Percentiles rank a stretch among this genome's conserved stretches.
Conservation (phyloP, 2,888 invertebrate genomes). For the Synergus laeviventris region DNA sequence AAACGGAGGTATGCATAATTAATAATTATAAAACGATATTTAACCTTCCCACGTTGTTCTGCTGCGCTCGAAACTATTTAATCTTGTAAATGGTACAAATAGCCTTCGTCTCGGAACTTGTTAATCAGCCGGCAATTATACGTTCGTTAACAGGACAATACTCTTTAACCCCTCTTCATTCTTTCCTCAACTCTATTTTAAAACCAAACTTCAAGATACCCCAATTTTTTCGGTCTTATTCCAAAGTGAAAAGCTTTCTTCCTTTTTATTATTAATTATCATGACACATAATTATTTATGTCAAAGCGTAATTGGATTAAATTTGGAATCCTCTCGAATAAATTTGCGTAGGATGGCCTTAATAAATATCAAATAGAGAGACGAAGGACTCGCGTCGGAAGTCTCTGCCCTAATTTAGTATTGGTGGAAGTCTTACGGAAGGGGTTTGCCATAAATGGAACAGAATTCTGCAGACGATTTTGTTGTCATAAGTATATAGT, state of each 20-base stretch:
- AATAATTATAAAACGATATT: conserved; percentile 5
- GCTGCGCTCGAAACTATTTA: neutral
- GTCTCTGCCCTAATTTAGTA: conserved; percentile 33
- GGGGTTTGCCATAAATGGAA: conserved; percentile 18
- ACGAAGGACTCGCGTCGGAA: conserved; percentile 19
- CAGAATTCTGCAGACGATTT: conserved; percentile 7
- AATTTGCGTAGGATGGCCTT: conserved; percentile 19
- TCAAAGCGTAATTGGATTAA: neutral
- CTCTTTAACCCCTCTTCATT: neutral
- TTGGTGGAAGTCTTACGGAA: conserved; percentile 8
- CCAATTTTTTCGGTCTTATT: too few relatives aligned
- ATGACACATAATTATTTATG: too few relatives aligned
- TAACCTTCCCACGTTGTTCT: neutral
- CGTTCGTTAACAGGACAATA: conserved; percentile 24
- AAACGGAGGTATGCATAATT: neutral
- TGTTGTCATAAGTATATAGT: neutral
- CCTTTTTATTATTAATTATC: too few relatives aligned
- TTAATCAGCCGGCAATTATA: conserved; percentile 26
- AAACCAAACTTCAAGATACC: neutral
- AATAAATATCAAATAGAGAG: conserved; percentile 20
- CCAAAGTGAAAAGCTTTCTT: too few relatives aligned
- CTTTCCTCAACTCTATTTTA: conserved; percentile 6
- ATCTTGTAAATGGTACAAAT: conserved; percentile 21
- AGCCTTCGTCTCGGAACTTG: conserved; percentile 23
- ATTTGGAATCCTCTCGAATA: neutral